phyloP scores from a whole-genome alignment of 2,113 vertebrate genomes.

The Pomatorhinus ruficollis region DNA sequence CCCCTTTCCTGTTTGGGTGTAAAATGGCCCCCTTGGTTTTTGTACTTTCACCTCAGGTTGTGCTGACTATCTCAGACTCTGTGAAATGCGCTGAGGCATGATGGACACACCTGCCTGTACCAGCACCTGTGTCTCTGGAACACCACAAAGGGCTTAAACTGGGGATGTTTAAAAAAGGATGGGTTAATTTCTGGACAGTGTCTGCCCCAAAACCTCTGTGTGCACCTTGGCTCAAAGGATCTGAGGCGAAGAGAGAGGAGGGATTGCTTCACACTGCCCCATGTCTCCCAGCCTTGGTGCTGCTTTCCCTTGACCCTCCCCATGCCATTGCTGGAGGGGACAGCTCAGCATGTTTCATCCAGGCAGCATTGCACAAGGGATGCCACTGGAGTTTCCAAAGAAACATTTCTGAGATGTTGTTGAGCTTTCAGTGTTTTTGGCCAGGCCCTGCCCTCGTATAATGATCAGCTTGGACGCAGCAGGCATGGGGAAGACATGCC shows the following conservation, averaged over 20 bases:
- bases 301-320: not conserved
- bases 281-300: accelerated
- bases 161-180: accelerated
- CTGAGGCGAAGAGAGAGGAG: not conserved
- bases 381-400: not conserved
- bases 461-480: not conserved
- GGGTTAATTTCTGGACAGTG: not conserved
- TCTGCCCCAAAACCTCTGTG: not conserved
- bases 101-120: accelerated
- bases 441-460: not conserved
- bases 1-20: not conserved
- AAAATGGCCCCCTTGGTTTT: not conserved
- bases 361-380: not conserved
- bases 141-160: accelerated
- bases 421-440: not conserved
- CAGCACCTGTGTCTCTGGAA: not conserved
- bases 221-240: not conserved
- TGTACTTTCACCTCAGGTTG: not conserved
- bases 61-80: not conserved
- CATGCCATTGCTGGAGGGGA: not conserved
- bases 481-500: not conserved
- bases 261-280: not conserved
- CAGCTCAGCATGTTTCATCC: not conserved
- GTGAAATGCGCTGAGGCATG: not conserved
- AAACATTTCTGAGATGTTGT: not conserved